Evolutionary conservation across 2,797 vertebrate species (phyloP).

Genomic region (Rhynchonycteris naso): DNA sequence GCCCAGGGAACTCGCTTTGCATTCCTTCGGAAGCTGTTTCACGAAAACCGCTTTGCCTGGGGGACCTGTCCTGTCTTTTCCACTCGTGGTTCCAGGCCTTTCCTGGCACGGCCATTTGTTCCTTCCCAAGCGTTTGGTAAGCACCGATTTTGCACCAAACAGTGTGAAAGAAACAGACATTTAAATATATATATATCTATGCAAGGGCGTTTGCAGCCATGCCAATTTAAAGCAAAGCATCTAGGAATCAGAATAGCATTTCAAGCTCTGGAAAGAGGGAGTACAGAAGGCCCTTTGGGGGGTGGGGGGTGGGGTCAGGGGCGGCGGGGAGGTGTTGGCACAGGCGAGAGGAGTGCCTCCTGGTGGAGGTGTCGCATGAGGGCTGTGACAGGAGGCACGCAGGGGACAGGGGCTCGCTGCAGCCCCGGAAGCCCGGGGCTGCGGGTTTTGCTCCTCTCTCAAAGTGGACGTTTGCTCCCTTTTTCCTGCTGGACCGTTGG

Average conservation of each 20-base stretch:
- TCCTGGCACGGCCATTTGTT: neutral
- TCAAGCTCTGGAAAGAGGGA: neutral
- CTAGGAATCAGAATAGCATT: neutral
- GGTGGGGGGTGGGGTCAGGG: neutral
- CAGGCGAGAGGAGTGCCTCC: neutral
- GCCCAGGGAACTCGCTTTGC: neutral
- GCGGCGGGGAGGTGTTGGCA: fast-evolving
- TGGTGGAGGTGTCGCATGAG: neutral
- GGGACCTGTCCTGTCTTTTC: neutral
- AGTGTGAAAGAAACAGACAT: neutral
- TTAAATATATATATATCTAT: neutral
- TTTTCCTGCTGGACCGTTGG: neutral
- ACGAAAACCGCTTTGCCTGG: neutral
- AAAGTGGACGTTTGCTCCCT: neutral
- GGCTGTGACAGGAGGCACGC: neutral
- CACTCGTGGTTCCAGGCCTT: neutral
- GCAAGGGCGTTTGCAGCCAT: neutral
- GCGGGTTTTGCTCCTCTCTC: neutral
- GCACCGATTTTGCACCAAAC: neutral
- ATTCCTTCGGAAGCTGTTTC: neutral
- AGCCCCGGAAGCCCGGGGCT: fast-evolving
- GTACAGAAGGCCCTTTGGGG: neutral
- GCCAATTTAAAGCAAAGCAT: neutral
- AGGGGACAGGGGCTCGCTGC: neutral
- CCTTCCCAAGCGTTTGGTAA: neutral